Base-by-base conservation (phyloP, 2,113 vertebrate species). In the Vireo altiloquus region DNA sequence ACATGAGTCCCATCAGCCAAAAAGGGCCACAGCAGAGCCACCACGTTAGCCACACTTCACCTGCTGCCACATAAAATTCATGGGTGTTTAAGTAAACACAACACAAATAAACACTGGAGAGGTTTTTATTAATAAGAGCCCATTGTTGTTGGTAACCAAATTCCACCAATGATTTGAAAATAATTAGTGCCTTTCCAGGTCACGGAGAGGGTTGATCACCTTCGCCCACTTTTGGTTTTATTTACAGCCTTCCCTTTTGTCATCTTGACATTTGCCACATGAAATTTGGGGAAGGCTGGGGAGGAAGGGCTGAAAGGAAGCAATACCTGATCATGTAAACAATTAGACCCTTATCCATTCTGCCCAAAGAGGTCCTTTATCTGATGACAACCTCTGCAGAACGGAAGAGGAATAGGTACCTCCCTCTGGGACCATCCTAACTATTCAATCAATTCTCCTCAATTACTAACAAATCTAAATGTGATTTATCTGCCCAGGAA, bases 381-480 rank as follows among this genome's bases (percentile, higher is more conserved):
- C 96, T 92, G 97, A 95, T 87, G 97, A 97, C 97, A 98, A 96
- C 95, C 96, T 96, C 96, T 90, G 69, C 68, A 94, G 94, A 96
- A 93, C 91, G 40, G 95, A 89, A 79, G 97, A 98, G 96, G 95
- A 97, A 95, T 93, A 92, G 97, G 95, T 95, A 92, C 89, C 94
- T 98, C 98, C 97, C 98, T 96, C 91, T 96, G 97, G 97, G 98
- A 96, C 98, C 89, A 97, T 98, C 94, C 97, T 96, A 97, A 98
- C 98, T 97, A 97, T 96, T 98, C 98, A 98, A 99, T 99, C 98
- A 99, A 99, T 99, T 98, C 98, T 97, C 98, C 97, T 98, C 99
- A 99, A 99, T 99, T 99, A 99, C 99, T 98, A 99, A 98, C 98
- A 99, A 99, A 99, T 99, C 99, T 99, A 99, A 99, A 99, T 98